Evolutionary conservation across 2,888 invertebrate species (phyloP).

Genomic region (Tryphoninae sp.): DNA sequence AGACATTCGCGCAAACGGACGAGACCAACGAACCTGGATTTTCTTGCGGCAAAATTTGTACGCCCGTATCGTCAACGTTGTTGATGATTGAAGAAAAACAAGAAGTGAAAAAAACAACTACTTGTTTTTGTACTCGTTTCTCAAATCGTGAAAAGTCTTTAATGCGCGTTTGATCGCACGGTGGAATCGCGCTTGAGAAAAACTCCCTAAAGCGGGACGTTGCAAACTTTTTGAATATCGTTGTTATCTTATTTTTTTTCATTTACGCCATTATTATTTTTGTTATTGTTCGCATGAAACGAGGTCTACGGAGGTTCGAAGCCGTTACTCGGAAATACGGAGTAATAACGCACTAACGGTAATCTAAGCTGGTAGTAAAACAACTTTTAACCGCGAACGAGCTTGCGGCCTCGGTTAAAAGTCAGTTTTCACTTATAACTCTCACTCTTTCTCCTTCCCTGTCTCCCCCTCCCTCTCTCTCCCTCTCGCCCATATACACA

Average conservation of each 20-base stretch:
- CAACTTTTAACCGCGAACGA: slow-evolving; percentile 52
- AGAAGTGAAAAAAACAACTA: too few relatives aligned
- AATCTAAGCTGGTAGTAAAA: slow-evolving; percentile 50
- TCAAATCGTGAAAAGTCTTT: too few relatives aligned
- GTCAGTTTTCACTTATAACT: slow-evolving; percentile 47
- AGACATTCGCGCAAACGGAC: neutral
- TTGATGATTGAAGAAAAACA: too few relatives aligned
- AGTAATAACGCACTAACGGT: slow-evolving; percentile 33
- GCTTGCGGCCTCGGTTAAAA: slow-evolving; percentile 41
- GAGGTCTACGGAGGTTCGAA: neutral
- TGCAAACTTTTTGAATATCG: too few relatives aligned
- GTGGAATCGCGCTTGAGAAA: too few relatives aligned
- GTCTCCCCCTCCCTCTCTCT: neutral
- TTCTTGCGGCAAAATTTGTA: too few relatives aligned
- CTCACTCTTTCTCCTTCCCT: slow-evolving; percentile 6
- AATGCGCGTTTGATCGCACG: too few relatives aligned
- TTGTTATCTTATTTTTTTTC: too few relatives aligned
- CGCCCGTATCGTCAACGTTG: too few relatives aligned
- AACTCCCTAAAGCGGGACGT: too few relatives aligned
- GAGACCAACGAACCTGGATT: neutral
- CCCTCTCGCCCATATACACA: slow-evolving; percentile 11
- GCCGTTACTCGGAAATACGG: slow-evolving; percentile 15
- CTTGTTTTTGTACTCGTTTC: too few relatives aligned
- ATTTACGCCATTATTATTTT: too few relatives aligned
- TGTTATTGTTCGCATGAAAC: neutral